Evolutionary conservation across 2,888 invertebrate genomes (phyloP).

Genomic region (Epistrophe eligans): DNA sequence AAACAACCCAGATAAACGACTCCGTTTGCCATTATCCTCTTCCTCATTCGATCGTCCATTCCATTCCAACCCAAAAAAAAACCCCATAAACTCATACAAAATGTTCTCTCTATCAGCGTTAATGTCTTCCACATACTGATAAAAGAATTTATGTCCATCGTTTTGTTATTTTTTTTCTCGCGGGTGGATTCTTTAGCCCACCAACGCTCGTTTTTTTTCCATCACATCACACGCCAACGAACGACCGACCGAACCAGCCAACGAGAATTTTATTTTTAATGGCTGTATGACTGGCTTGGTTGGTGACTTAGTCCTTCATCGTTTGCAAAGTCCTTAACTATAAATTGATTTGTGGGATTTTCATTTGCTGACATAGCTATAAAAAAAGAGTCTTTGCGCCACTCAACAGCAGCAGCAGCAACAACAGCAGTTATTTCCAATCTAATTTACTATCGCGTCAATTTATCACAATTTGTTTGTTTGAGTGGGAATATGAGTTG

Average conservation of each 20-base stretch:
- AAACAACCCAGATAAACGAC: constrained; percentile 39
- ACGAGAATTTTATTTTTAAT: constrained; percentile 66
- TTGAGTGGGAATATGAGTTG: constrained; percentile 41
- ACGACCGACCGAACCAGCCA: neutral
- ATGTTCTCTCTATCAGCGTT: constrained; percentile 71
- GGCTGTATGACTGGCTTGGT: neutral
- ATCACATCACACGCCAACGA: constrained; percentile 11
- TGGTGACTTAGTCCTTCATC: constrained; percentile 34
- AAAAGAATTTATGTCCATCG: constrained; percentile 67
- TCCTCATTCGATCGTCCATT: constrained; percentile 1
- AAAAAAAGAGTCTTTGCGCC: constrained; percentile 33
- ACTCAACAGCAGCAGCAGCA: constrained; percentile 22
- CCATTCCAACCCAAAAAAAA: constrained; percentile 2
- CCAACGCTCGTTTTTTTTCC: constrained; percentile 28
- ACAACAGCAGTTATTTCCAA: constrained; percentile 77
- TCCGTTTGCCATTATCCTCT: constrained; percentile 43
- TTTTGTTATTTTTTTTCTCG: constrained; percentile 32
- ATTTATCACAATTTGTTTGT: constrained; percentile 82
- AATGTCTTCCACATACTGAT: constrained; percentile 68
- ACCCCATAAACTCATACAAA: constrained; percentile 61
- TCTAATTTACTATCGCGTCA: constrained; percentile 82
- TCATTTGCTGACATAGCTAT: constrained; percentile 68
- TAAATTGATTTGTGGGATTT: constrained; percentile 73
- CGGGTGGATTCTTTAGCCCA: constrained; percentile 36
- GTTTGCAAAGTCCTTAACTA: constrained; percentile 51